Percentiles rank a stretch among this genome's conserved stretches.
Evolutionary conservation across 2,888 invertebrate genomes (phyloP).

Genomic region (Orchesella flavescens): DNA sequence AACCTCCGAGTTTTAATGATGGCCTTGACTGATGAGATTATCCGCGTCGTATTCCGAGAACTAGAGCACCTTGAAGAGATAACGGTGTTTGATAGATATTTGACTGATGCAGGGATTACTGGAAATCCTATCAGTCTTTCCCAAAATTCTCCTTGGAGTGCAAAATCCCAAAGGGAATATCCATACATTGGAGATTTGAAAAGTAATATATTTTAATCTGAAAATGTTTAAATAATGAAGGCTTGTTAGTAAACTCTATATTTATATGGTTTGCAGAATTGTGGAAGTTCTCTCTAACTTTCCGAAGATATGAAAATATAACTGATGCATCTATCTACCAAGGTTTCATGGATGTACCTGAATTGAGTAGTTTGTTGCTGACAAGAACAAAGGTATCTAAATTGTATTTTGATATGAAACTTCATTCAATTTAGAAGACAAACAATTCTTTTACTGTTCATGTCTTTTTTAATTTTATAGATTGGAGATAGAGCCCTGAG

Average conservation of each 20-base stretch:
- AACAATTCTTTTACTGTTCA: too few relatives aligned
- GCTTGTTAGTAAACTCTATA: background rate
- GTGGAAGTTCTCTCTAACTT: conserved; percentile 59
- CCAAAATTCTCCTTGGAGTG: conserved; percentile 34
- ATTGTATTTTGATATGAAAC: background rate
- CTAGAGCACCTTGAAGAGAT: conserved; percentile 65
- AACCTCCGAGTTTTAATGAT: conserved; percentile 54
- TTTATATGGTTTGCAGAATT: conserved; percentile 43
- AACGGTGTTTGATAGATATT: conserved; percentile 60
- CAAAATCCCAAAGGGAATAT: conserved; percentile 39
- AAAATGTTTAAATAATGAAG: background rate
- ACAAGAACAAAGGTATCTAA: conserved; percentile 58
- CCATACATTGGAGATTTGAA: conserved; percentile 66
- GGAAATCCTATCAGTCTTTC: conserved; percentile 51
- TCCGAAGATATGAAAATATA: conserved; percentile 63
- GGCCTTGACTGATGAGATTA: conserved; percentile 61
- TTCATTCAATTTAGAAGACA: background rate
- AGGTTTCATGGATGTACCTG: conserved; percentile 59
- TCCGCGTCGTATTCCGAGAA: conserved; percentile 54
- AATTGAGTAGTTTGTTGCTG: conserved; percentile 42
- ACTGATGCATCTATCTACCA: conserved; percentile 62
- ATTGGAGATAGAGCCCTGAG: conserved; percentile 43
- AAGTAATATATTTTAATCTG: conserved; percentile 41
- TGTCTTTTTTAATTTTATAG: conserved; percentile 10
- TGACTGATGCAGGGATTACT: conserved; percentile 65